Evolutionary conservation across 1,140 invertebrate genomes (phyloP).

Genomic region (Drosophila ananassae): DNA sequence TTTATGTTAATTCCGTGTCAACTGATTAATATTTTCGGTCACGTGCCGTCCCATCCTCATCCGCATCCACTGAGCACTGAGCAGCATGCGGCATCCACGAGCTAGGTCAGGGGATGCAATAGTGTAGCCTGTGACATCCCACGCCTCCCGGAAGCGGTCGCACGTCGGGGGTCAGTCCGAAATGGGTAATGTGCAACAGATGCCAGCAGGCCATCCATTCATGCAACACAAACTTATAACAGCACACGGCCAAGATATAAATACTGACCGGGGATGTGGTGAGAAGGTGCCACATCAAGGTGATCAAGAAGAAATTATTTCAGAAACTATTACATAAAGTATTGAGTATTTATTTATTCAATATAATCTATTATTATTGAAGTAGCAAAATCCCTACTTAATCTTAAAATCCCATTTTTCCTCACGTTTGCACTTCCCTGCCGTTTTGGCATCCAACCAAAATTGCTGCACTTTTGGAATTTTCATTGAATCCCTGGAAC

Average conservation of each 20-base stretch:
- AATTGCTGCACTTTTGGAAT: conserved; percentile 22
- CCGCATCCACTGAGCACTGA: conserved; percentile 33
- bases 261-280: conserved; percentile 12
- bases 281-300: neutral
- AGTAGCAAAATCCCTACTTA: neutral
- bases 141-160: conserved; percentile 12
- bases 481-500: conserved; percentile 53
- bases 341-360: neutral
- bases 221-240: conserved; percentile 42
- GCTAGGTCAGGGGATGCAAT: conserved; percentile 1
- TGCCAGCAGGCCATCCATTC: conserved; percentile 46
- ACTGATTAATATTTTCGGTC: conserved; percentile 82
- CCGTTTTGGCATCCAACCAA: conserved; percentile 31
- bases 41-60: conserved; percentile 71
- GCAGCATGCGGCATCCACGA: conserved; percentile 39
- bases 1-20: conserved; percentile 81
- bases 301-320: neutral
- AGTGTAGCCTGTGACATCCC: neutral
- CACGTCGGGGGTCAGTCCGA: neutral
- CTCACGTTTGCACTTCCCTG: conserved; percentile 1
- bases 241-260: conserved; percentile 57
- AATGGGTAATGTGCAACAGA: conserved; percentile 62
- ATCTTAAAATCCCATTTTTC: neutral
- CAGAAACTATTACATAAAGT: too few species aligned
- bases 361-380: neutral